A percentile compares a stretch with the other conserved stretches of the same genome.
These are phyloP conservation scores for Pseudochirops corinnae DNA, from an alignment of 2,797 vertebrate species.

Conservation along the genomic window DNA sequence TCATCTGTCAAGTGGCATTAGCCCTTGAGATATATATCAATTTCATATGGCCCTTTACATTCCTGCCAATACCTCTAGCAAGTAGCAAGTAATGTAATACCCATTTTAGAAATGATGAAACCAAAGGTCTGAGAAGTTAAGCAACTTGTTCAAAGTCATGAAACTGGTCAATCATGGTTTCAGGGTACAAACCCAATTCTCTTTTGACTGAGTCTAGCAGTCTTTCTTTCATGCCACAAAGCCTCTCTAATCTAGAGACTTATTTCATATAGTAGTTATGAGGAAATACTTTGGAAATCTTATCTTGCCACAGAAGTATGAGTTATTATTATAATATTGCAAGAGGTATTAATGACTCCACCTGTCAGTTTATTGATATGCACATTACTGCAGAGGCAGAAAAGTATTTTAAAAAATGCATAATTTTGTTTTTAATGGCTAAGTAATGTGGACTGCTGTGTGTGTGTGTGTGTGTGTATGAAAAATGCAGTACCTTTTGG, in stretches of 20 bases:
- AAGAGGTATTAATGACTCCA: conserved; percentile 35
- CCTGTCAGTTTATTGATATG: conserved; percentile 32
- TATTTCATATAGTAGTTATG: neutral
- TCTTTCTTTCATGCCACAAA: neutral
- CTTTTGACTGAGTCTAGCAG: neutral
- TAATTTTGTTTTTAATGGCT: conserved; percentile 49
- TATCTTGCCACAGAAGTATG: neutral
- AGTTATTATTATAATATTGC: neutral
- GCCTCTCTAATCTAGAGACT: neutral
- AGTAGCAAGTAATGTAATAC: neutral
- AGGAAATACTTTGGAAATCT: neutral
- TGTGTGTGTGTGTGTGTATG: neutral
- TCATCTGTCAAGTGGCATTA: neutral
- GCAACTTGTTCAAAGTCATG: neutral
- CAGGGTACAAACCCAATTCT: neutral
- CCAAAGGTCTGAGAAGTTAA: neutral
- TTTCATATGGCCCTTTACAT: neutral
- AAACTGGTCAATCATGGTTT: neutral
- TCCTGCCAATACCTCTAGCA: neutral
- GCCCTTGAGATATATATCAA: neutral
- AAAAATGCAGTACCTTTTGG: conserved; percentile 72
- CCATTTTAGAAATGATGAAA: neutral
- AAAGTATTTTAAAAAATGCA: conserved; percentile 1
- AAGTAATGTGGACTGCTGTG: conserved; percentile 64
- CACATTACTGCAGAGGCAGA: neutral